phyloP scores from a whole-genome alignment of 1,140 invertebrate species.

The Calephelis virginiensis region DNA sequence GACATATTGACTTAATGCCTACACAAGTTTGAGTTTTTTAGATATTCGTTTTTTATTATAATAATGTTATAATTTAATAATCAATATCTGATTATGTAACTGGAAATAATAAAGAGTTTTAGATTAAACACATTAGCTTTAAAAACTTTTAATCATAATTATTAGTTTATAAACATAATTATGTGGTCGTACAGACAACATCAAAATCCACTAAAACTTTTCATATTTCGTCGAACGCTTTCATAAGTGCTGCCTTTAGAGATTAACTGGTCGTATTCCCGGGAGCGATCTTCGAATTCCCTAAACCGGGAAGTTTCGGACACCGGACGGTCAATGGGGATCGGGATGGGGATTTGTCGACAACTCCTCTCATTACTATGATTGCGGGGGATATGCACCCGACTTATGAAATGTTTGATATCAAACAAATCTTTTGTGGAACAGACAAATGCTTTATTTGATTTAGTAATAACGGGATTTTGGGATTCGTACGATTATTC shows the following conservation, averaged over 20 bases:
- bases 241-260: slow-evolving; percentile 35
- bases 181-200: not conserved
- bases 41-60: too few species aligned
- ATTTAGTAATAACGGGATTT: slow-evolving; percentile 3
- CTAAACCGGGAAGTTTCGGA: slow-evolving; percentile 42
- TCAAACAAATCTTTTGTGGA: slow-evolving; percentile 16
- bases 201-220: slow-evolving; percentile 29
- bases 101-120: too few species aligned
- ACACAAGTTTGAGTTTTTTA: too few species aligned
- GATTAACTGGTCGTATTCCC: slow-evolving; percentile 35
- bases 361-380: slow-evolving; percentile 46
- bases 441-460: slow-evolving; percentile 9
- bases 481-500: slow-evolving; percentile 1
- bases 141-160: not conserved
- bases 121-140: not conserved
- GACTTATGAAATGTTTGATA: slow-evolving; percentile 16
- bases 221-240: slow-evolving; percentile 30
- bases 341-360: slow-evolving; percentile 39
- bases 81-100: too few species aligned
- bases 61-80: too few species aligned
- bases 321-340: slow-evolving; percentile 41
- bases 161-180: not conserved
- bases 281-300: slow-evolving; percentile 31
- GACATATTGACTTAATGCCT: too few species aligned
- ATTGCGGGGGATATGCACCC: slow-evolving; percentile 30